These are phyloP conservation scores for Carcharodon carcharias DNA, from an alignment of 2,797 vertebrate species.

Conservation along the genomic window DNA sequence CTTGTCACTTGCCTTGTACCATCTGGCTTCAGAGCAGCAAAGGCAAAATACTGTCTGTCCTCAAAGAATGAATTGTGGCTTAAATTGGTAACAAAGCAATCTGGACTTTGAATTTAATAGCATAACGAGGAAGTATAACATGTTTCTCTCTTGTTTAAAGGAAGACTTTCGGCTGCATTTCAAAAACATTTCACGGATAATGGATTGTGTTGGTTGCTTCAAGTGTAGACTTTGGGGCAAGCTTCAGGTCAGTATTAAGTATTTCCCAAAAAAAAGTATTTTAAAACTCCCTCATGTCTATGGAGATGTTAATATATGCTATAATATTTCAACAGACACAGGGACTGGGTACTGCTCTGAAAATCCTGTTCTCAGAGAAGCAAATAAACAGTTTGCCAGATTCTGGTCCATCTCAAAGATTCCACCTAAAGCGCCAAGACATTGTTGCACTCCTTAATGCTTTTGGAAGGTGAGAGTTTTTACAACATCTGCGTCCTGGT, in stretches of 20 bases:
- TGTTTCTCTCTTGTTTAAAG: constrained; percentile 50
- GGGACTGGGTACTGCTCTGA: constrained; percentile 83
- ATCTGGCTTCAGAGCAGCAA: not conserved
- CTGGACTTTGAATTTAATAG: not conserved
- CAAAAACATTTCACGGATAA: constrained; percentile 87
- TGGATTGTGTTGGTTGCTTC: constrained; percentile 91
- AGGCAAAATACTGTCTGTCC: not conserved
- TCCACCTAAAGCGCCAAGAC: constrained; percentile 84
- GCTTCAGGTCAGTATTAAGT: constrained; percentile 65
- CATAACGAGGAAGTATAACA: not conserved
- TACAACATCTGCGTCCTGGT: constrained; percentile 20
- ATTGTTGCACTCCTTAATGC: constrained; percentile 84
- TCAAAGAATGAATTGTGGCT: not conserved
- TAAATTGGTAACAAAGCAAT: not conserved
- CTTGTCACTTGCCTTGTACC: not conserved
- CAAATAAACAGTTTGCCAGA: constrained; percentile 73
- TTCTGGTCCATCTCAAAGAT: constrained; percentile 59
- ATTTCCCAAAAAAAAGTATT: not conserved
- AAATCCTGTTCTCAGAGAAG: constrained; percentile 85
- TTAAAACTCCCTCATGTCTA: not conserved
- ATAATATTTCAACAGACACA: constrained; percentile 65
- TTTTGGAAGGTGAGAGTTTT: constrained; percentile 73
- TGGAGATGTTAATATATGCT: not conserved
- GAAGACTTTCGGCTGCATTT: constrained; percentile 82
- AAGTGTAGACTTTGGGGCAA: constrained; percentile 95